Conservation (phyloP, 2,113 vertebrate species). For the Hoplias malabaricus region DNA sequence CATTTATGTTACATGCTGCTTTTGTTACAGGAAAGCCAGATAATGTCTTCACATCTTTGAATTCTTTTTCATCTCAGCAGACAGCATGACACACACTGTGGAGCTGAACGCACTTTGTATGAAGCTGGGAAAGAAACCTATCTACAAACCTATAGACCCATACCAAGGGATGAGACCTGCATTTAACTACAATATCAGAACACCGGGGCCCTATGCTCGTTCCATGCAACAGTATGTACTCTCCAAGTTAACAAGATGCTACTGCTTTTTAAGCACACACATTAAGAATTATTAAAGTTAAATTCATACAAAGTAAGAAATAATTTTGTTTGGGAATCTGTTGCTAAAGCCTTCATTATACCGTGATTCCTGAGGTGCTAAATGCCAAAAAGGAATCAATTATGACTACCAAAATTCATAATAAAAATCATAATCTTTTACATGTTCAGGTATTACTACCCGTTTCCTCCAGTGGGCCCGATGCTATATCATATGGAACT, state of each 20-base stretch:
- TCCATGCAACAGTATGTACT: conserved; percentile 78
- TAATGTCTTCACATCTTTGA: background rate
- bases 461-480: conserved; percentile 90
- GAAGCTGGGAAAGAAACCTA: conserved; percentile 94
- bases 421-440: too few species aligned
- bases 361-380: background rate
- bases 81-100: conserved; percentile 90
- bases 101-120: conserved; percentile 95
- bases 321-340: background rate
- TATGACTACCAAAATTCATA: too few species aligned
- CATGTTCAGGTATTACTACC: conserved; percentile 90
- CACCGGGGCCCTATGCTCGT: conserved; percentile 87
- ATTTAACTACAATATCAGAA: conserved; percentile 89
- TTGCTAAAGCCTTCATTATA: background rate
- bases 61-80: conserved; percentile 66
- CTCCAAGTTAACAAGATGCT: background rate
- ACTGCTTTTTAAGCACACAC: background rate
- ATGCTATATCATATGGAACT: conserved; percentile 96
- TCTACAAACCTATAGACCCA: conserved; percentile 93
- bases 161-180: conserved; percentile 92
- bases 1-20: background rate
- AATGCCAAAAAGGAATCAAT: background rate
- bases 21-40: background rate
- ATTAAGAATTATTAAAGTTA: background rate
- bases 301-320: background rate